Evolutionary conservation across 2,113 vertebrate genomes (phyloP), one percentile per base, ranked within the genome.

Genomic region (Anser cygnoides): DNA sequence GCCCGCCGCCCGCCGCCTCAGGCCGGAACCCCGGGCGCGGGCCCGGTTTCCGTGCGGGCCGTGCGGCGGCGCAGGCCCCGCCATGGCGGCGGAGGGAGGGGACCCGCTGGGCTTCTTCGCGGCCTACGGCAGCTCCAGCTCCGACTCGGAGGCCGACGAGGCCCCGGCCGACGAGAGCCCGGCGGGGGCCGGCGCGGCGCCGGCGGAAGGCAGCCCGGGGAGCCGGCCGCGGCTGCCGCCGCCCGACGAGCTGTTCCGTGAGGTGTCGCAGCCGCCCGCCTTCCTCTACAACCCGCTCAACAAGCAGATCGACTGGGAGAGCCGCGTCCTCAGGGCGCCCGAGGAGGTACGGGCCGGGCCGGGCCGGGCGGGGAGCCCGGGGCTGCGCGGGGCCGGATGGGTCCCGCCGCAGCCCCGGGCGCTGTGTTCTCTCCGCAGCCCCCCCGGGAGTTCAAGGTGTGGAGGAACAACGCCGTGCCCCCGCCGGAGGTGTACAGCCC

Each of bases 271-370:
- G 52, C 99, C 99, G 9, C 99, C 99, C 4, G 95, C 99, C 19
- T 99, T 99, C 54, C 98, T 99, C 46, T 99, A 99, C 83, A 99
- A 99, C 70, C 99, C 99, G 1, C 97, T 99, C 43, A 99, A 99
- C 88, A 99, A 99, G 90, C 97, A 98, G 96, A 99, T 99, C 71
- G 99, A 99, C 97, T 99, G 99, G 99, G 99, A 99, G 83, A 98
- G 98, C 62, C 98, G 99, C 75, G 97, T 98, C 12, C 98, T 99
- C 66, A 98, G 99, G 96, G 98, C 99, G 5, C 99, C 99, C 0
- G 98, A 99, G 92, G 99, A 99, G 99, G 93, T 93, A 66, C 37
- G 72, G 52, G 16, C 21, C 41, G 29, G 14, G 8, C 46, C 23
- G 62, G 37, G n/a, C 1, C 29, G 7, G 46, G 19, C 10, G 26